Evolutionary conservation across 2,888 invertebrate genomes (phyloP), one percentile per base, ranked within the genome.

Genomic region (Cremastinae sp.): DNA sequence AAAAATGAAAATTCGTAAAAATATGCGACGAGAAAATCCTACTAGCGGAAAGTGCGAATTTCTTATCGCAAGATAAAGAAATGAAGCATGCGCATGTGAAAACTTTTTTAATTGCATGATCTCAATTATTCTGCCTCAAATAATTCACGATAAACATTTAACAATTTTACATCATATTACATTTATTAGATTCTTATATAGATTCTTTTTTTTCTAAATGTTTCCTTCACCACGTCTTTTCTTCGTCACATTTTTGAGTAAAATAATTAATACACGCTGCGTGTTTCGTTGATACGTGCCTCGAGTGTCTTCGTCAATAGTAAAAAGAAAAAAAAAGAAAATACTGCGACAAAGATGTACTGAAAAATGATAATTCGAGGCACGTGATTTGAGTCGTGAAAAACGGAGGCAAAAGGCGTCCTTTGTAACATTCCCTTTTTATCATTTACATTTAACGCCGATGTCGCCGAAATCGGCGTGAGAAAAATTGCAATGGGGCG

Each of bases 371-470:
- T 20, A 36, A 69, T 78, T 77, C 73, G 78, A 70, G 65, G 66
- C 72, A 75, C 71, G 72, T 68, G 66, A 68, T 65, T 20, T 28
- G 41, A 66, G 56, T 65, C 51, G 58, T 59, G 53, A 28, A 43
- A 81, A 78, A 77, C 79, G 83, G 86, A 88, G 88, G 88, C 88
- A 89, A 89, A 88, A 88, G 88, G 88, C 88, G 86, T 84, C 81
- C 80, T 78, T 73, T 53, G 75, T 69, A 56, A 77, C 2, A 28
- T 2, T 28, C 28, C 5, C 5, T 28, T 28, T 28, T 28, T 28
- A 28, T 28, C 2, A 28, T 28, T 2, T 28, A 28, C 28, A 28
- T 28, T 28, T 28, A 28, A 28, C 28, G 28, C 28, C 28, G 28
- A 28, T n/a, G 56, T n/a, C 72, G 66, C 68, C 20, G 49, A n/a